phyloP scores from a whole-genome alignment of 2,797 vertebrate genomes.

The Amblyopsis hoosieri region DNA sequence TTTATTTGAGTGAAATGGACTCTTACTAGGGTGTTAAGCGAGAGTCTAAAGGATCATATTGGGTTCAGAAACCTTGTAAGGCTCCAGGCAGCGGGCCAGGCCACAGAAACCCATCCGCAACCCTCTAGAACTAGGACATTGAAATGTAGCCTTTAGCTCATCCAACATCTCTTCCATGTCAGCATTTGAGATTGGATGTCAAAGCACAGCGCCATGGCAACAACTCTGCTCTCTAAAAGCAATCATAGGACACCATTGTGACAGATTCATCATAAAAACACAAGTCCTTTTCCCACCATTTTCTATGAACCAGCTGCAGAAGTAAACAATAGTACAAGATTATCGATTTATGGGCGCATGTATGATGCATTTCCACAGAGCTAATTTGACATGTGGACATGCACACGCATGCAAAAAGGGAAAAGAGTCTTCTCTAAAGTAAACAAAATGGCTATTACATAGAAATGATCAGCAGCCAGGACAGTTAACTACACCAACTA shows the following conservation, averaged over 20 bases:
- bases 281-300: conserved; percentile 15
- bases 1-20: background rate
- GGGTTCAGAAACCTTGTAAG: conserved; percentile 21
- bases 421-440: background rate
- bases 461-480: conserved; percentile 20
- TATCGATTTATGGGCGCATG: conserved; percentile 1
- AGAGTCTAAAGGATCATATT: conserved; percentile 8
- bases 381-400: conserved; percentile 12
- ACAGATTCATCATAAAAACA: conserved; percentile 37
- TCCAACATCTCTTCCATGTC: conserved; percentile 18
- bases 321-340: background rate
- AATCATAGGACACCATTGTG: conserved; percentile 33
- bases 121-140: conserved; percentile 3
- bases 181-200: conserved; percentile 24
- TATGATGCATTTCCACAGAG: background rate
- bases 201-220: conserved; percentile 18
- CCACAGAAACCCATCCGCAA: conserved; percentile 14
- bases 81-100: conserved; percentile 15
- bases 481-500: conserved; percentile 26
- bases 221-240: conserved; percentile 18
- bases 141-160: conserved; percentile 9
- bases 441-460: too few species aligned
- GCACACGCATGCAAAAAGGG: background rate
- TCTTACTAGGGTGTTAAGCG: background rate
- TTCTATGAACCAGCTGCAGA: conserved; percentile 9